These are phyloP conservation scores for Geopemphigus sp. DNA, from an alignment of 1,140 invertebrate species.

Conservation along the genomic window DNA sequence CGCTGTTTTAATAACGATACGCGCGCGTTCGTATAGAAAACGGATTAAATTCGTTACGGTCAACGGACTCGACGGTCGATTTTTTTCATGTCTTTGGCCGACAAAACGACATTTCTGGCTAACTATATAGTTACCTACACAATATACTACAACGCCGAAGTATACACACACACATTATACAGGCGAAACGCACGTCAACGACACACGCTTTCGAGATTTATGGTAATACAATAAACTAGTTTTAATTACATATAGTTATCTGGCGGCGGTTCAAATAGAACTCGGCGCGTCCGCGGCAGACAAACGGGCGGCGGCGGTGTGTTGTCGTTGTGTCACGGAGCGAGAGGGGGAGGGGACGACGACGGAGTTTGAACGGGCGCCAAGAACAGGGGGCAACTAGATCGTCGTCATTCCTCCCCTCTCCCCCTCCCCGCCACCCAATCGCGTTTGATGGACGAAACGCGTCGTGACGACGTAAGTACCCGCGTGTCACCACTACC, in stretches of 20 bases:
- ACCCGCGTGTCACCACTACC: no score
- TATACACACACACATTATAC: not conserved
- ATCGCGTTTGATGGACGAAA: constrained; percentile 5
- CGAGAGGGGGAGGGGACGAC: no score
- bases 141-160: not conserved
- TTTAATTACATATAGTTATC: constrained; percentile 35
- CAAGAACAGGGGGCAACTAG: not conserved
- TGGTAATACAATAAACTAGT: constrained; percentile 38
- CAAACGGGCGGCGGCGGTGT: not conserved
- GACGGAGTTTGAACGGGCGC: constrained; percentile 31
- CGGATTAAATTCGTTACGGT: constrained; percentile 30
- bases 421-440: no score
- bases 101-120: constrained; percentile 24
- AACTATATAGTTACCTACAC: not conserved
- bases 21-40: not conserved
- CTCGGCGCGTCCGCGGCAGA: not conserved
- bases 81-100: constrained; percentile 29
- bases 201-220: constrained; percentile 33
- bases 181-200: constrained; percentile 25
- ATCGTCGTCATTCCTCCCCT: not conserved
- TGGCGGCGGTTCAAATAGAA: constrained; percentile 25
- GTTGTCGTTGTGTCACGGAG: not conserved
- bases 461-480: no score
- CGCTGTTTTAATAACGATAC: no score
- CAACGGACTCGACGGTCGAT: constrained; percentile 20